A percentile compares a stretch with the other conserved stretches of the same genome.
These are phyloP conservation scores for Phocoena phocoena DNA, from an alignment of 2,113 vertebrate genomes.

Conservation along the genomic window DNA sequence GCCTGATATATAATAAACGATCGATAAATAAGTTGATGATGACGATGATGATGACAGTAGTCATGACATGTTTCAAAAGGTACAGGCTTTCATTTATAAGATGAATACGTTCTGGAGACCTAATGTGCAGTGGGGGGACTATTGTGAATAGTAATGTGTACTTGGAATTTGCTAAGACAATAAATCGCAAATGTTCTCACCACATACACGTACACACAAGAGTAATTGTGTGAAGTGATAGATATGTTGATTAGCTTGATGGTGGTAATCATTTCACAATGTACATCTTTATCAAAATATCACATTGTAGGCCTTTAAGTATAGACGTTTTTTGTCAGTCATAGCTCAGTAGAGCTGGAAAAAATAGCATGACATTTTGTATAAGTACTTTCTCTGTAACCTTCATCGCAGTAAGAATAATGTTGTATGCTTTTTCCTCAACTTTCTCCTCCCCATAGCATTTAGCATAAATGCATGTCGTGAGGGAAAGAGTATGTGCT, in stretches of 20 bases:
- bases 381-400: background rate
- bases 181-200: background rate
- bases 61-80: background rate
- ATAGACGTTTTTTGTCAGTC: background rate
- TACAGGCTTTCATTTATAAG: background rate
- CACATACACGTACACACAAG: background rate
- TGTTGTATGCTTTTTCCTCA: background rate
- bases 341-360: background rate
- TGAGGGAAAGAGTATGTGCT: background rate
- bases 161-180: background rate
- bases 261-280: background rate
- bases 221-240: background rate
- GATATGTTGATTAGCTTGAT: background rate
- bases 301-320: background rate
- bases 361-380: background rate
- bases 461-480: background rate
- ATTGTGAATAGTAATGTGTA: background rate
- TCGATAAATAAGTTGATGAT: background rate
- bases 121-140: background rate
- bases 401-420: background rate
- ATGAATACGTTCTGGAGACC: background rate
- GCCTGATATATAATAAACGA: background rate
- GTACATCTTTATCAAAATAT: background rate
- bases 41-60: too few relatives aligned
- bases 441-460: background rate